These are phyloP conservation scores for Palythoa heliodiscus DNA, from an alignment of 92 coral and sea anemone species.

Conservation along the genomic window DNA sequence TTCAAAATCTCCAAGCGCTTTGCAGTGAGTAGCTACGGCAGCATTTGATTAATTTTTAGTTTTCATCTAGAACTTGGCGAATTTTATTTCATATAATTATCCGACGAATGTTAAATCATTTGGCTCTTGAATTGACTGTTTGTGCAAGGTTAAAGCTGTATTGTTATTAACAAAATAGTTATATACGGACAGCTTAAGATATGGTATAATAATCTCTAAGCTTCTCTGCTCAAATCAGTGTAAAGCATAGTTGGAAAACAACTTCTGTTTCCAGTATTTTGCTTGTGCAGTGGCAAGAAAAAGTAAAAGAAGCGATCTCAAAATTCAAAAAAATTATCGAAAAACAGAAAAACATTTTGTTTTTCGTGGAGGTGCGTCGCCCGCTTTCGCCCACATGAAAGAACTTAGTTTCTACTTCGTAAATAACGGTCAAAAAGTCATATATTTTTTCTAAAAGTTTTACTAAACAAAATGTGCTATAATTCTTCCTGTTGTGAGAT, in stretches of 20 bases:
- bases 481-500: background rate
- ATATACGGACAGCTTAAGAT: background rate
- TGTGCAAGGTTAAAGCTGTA: background rate
- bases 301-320: background rate
- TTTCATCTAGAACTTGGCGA: background rate
- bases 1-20: background rate
- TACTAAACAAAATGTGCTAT: no score
- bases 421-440: background rate
- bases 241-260: background rate
- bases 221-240: background rate
- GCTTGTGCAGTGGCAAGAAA: background rate
- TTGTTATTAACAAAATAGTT: background rate
- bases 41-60: background rate
- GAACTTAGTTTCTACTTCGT: background rate
- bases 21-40: background rate
- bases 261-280: background rate
- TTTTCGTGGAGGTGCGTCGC: background rate
- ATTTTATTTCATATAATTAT: background rate
- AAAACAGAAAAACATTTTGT: background rate
- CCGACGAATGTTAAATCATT: background rate
- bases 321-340: background rate
- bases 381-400: background rate
- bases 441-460: background rate
- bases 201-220: background rate
- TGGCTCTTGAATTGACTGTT: background rate